phyloP scores from a whole-genome alignment of 2,113 vertebrate species.

The Cercopithecus mona region DNA sequence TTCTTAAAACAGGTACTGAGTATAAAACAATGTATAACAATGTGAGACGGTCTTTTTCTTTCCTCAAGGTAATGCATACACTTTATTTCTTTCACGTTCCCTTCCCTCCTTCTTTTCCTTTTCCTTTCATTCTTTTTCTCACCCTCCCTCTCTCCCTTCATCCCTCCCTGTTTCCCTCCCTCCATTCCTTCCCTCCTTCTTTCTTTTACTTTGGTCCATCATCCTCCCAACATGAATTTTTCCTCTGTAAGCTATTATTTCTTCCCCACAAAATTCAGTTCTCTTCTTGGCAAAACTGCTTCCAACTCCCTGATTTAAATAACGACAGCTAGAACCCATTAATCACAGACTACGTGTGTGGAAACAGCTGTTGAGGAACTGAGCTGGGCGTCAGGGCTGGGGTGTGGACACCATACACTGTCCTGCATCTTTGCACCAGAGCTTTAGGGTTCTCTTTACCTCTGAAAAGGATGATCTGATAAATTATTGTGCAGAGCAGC shows the following conservation, averaged over 20 bases:
- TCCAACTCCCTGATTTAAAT: background rate
- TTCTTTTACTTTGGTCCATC: background rate
- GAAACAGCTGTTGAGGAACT: background rate
- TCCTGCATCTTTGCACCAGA: background rate
- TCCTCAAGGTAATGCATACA: no score
- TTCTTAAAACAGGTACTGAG: no score
- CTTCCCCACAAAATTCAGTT: background rate
- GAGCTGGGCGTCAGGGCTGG: background rate
- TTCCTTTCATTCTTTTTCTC: background rate
- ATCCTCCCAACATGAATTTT: background rate
- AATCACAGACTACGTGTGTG: background rate
- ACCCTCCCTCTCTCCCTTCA: background rate
- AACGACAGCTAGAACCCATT: no score
- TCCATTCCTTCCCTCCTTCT: background rate
- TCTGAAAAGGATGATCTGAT: background rate
- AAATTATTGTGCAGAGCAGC: background rate
- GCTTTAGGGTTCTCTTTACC: background rate
- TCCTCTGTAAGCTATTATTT: background rate
- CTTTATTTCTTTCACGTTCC: background rate
- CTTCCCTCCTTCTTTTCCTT: background rate
- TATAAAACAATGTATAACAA: no score
- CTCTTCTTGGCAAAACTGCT: background rate
- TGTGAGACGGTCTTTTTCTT: no score
- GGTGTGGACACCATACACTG: accelerated
- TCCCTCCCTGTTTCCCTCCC: accelerated